Evolutionary conservation across 2,888 invertebrate species (phyloP), one percentile per base, ranked within the genome.

Genomic region (Phlogophora meticulosa): DNA sequence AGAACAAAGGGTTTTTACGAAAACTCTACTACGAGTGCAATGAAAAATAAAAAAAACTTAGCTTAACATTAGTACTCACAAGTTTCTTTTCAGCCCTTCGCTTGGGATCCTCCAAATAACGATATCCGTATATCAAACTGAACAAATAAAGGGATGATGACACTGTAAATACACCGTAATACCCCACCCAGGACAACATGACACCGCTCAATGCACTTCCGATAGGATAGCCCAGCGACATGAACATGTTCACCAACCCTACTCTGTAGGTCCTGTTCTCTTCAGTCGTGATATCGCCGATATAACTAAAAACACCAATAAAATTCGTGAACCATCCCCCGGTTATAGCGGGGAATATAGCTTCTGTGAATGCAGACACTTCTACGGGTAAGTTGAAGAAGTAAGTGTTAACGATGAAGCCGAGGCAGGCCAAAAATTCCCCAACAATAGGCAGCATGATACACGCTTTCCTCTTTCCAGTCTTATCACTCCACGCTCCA

Each of bases 251-350:
- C 57, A 98, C 97, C 60, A 98, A 97, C 7, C 98, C 98, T 43
- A 99, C 98, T 80, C 98, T 95, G 22, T 98, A 95, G 0, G 98
- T 98, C 79, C 98, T 96, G 57, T 97, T 97, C 87, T 98, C 97
- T 58, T 97, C 96, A 0, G 97, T 97, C 1, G 98, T 98, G 15
- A 98, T 97, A 86, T 98, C 98, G 43, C 97, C 97, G 56, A 98
- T 97, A 88, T 98, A 98, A 91, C 98, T 98, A 92, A 98, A 98
- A 58, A 98, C 97, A 15, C 98, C 98, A 96, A 98, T 97, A 83
- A 98, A 97, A 96, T 98, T 98, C 17, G 98, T 98, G 88, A 98
- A 98, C 98, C 98, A 98, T 5, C 98, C 98, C 11, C 98, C 97
- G 1, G 98, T 98, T 1, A 98, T 91, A 0, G 98, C 98, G 0